phyloP scores from a whole-genome alignment of 2,113 vertebrate species.

The Orthonyx spaldingii region DNA sequence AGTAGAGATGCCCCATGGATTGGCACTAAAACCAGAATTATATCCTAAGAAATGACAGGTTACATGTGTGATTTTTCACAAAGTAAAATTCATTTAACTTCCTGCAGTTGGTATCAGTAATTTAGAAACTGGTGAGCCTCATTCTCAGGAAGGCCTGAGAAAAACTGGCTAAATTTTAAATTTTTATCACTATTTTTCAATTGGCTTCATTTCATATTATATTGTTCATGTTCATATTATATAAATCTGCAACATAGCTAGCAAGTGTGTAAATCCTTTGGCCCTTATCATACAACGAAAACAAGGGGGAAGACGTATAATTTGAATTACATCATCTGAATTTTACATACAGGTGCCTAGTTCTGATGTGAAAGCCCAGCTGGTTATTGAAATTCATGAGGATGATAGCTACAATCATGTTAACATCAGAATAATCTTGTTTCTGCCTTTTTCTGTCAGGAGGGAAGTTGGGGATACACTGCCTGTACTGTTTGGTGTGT shows the following conservation, averaged over 20 bases:
- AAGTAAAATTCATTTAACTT: background rate
- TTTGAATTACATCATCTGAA: background rate
- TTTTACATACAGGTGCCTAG: background rate
- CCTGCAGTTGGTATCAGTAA: background rate
- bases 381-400: background rate
- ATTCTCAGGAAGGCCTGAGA: background rate
- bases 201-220: background rate
- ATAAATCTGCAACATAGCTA: background rate
- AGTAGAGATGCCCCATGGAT: background rate
- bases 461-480: background rate
- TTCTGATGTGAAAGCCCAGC: background rate
- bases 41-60: background rate
- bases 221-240: background rate
- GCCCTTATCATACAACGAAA: background rate
- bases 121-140: background rate
- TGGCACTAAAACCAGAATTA: background rate
- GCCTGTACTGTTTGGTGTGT: background rate
- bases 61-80: background rate
- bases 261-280: background rate
- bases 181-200: background rate
- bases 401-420: background rate
- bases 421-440: background rate
- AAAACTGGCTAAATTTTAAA: background rate
- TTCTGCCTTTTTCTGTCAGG: background rate
- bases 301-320: background rate